Evolutionary conservation across 2,888 invertebrate species (phyloP).

Genomic region (Parascotia fuliginaria): DNA sequence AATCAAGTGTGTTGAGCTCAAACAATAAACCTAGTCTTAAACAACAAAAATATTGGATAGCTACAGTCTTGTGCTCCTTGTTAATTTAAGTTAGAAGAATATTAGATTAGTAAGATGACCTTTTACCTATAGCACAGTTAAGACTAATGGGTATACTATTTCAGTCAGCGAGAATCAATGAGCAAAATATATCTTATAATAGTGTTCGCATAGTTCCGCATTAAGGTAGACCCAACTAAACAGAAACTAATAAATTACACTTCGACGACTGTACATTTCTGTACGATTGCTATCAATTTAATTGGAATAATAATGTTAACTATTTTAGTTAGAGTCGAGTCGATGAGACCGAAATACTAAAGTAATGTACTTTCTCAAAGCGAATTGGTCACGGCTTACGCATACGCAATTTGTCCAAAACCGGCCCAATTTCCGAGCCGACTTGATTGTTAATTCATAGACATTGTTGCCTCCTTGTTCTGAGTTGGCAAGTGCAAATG

Average conservation of each 20-base stretch:
- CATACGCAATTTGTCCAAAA: conserved; percentile 61
- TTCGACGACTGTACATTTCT: neutral
- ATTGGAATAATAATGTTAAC: conserved; percentile 33
- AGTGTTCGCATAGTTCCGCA: neutral
- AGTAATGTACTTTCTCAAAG: conserved; percentile 52
- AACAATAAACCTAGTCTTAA: too few species aligned
- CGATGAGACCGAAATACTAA: conserved; percentile 38
- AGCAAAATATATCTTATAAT: too few species aligned
- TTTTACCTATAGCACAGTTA: too few species aligned
- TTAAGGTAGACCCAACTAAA: neutral
- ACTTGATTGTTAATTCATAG: conserved; percentile 73
- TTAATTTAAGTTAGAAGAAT: too few species aligned
- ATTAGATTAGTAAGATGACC: too few species aligned
- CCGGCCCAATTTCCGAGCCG: conserved; percentile 56
- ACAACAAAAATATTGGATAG: too few species aligned
- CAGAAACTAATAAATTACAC: conserved; percentile 3
- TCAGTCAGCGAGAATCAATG: too few species aligned
- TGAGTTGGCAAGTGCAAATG: conserved; percentile 57
- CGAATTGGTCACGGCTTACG: conserved; percentile 44
- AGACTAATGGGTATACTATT: too few species aligned
- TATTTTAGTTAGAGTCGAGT: conserved; percentile 48
- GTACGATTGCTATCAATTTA: conserved; percentile 10
- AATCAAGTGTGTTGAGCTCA: too few species aligned
- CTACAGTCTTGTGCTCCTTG: too few species aligned
- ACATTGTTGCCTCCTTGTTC: conserved; percentile 64